These are phyloP conservation scores for Aeoliscus strigatus DNA, from an alignment of 2,797 vertebrate genomes.

Conservation along the genomic window DNA sequence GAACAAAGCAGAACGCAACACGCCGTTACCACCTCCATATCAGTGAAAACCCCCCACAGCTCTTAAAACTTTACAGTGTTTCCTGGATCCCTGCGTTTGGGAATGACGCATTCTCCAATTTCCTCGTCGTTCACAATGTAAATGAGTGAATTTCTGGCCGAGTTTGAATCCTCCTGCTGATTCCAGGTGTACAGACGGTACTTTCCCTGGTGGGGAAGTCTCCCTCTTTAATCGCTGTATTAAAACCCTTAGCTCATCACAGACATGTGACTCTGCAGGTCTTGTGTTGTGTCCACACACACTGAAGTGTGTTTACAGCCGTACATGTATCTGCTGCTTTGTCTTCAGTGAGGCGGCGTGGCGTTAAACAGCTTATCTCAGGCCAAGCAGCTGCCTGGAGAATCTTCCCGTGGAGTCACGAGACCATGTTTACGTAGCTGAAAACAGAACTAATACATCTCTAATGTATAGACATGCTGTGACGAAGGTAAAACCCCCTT, in stretches of 20 bases:
- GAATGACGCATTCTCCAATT: constrained; percentile 2
- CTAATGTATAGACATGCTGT: no score
- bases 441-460: not conserved
- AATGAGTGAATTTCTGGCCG: not conserved
- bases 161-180: not conserved
- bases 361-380: constrained; percentile 26
- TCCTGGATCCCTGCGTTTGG: not conserved
- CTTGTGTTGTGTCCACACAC: constrained; percentile 3
- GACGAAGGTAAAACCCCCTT: no score
- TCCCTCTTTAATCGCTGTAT: constrained; percentile 24
- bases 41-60: not conserved
- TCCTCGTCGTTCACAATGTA: not conserved
- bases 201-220: constrained; percentile 28
- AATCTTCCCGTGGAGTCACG: not conserved
- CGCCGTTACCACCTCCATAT: not conserved
- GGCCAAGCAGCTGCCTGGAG: constrained; percentile 17
- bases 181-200: not conserved
- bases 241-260: constrained; percentile 32
- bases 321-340: constrained; percentile 2
- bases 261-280: constrained; percentile 13
- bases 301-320: constrained; percentile 5
- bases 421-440: not conserved
- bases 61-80: not conserved
- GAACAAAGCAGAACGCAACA: constrained; percentile 6
- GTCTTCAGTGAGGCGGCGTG: constrained; percentile 3